Base-by-base conservation (phyloP, 2,113 vertebrate genomes). In the Neodontobutis hainanensis region DNA sequence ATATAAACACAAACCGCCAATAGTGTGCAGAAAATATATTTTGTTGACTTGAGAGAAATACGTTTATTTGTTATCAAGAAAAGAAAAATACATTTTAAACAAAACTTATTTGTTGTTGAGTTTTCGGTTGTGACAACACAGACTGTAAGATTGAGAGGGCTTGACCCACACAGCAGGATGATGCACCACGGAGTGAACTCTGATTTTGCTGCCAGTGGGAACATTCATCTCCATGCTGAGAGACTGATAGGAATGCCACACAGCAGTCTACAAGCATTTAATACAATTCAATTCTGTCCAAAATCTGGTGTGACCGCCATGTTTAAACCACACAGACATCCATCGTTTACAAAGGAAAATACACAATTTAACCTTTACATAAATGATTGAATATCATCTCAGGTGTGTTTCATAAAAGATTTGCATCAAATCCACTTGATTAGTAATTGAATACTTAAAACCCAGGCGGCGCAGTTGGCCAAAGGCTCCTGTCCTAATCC, bases 231-330 rank as follows among this genome's bases (percentile, higher is more conserved):
- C 42, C 70, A 40, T 2, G 50, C 81, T 87, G 84, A 84, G 89
- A 86, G 69, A 73, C 72, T 91, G 90, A 91, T 91, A 77, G 84
- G 84, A 91, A 87, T 83, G 86, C 83, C 85, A 86, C 87, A 88
- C 84, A 88, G 75, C 68, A 73, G 62, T 85, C 70, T 78, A 65
- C 68, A 71, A 63, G 75, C 77, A 83, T 75, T 84, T 81, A 80
- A 66, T 68, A 70, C 68, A 64, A 69, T 79, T 84, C 80, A 75
- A 52, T 77, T 61, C 70, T 61, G 66, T 38, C 48, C 43, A 70
- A 78, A 52, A 76, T 65, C 51, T 36, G 61, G 71, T 57, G 72
- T 82, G 73, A 69, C 73, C n/a, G 50, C 52, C 42, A 61, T 70
- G 56, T 51, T 58, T 65, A 43, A 36, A 27, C 7, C 14, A 42